Evolutionary conservation across 2,888 invertebrate genomes (phyloP), one percentile per base, ranked within the genome.

Genomic region (Epistrophe eligans): DNA sequence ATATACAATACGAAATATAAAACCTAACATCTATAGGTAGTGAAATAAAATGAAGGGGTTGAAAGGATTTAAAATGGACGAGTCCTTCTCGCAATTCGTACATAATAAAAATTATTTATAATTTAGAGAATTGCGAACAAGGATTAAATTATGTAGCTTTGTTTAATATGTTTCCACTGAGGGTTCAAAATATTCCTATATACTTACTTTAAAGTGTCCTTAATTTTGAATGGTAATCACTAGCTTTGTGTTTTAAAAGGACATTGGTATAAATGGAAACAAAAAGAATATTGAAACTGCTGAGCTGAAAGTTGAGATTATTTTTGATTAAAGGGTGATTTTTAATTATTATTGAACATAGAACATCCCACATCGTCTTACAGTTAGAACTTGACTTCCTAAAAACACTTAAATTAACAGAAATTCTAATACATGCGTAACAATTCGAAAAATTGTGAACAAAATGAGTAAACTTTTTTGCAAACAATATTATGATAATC

Each of bases 71-170:
- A 72, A 81, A 81, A 84, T 81, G 74, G 77, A 55, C 71, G 83
- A 76, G 74, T 77, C 66, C 81, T 87, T 71, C 82, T 84, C 83
- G 77, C 91, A 90, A 91, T 91, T 91, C 91, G 90, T 91, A 91
- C 91, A 91, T 91, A 91, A 91, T 92, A 91, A 92, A 50, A 91
- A 91, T 91, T 91, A 91, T 91, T 91, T 91, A 91, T 91, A 91
- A 91, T 91, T 91, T 90, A 89, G 89, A 90, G 89, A 90, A 90
- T 43, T 60, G 32, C 32, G 38, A 60, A 24, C n/a, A 15, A 28
- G 55, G 28, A 55, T 55, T 62, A 40, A 19, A 40, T n/a, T 40
- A 91, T 90, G 74, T 77, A 72, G 80, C 55, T 13, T 17, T 52
- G 52, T 28, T 28, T 15, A 15, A 24, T n/a, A n/a, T 52, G 24